These are phyloP conservation scores for Harpalus rubripes DNA, from an alignment of 2,888 invertebrate species.

Conservation along the genomic window DNA sequence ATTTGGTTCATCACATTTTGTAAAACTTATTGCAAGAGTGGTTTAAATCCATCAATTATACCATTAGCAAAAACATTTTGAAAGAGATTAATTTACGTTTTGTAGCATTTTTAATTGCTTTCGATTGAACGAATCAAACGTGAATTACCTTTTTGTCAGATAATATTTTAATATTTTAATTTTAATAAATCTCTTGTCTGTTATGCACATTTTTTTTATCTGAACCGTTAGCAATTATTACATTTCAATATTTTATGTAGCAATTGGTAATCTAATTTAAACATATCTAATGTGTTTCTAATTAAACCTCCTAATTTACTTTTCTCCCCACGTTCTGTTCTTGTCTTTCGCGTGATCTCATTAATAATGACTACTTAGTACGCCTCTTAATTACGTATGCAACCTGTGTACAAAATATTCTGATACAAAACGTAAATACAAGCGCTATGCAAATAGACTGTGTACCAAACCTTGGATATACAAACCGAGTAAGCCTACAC, in stretches of 20 bases:
- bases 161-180: not conserved
- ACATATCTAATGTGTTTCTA: not conserved
- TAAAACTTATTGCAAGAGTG: not conserved
- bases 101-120: slow-evolving; percentile 3
- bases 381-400: slow-evolving; percentile 31
- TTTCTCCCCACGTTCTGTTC: not conserved
- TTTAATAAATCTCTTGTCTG: not conserved
- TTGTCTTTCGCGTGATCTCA: slow-evolving; percentile 21
- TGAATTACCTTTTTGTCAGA: not conserved
- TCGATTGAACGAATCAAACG: not conserved
- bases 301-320: slow-evolving; percentile 28
- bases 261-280: no score
- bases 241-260: not conserved
- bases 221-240: not conserved
- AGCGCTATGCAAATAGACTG: slow-evolving; percentile 17
- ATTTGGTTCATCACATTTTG: not conserved
- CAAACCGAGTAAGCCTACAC: not conserved
- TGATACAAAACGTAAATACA: slow-evolving; percentile 31
- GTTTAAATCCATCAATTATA: not conserved
- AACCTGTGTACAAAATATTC: slow-evolving; percentile 20
- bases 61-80: not conserved
- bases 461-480: not conserved
- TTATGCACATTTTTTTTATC: not conserved
- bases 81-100: not conserved
- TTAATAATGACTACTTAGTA: slow-evolving; percentile 40